These are phyloP conservation scores for Alitta virens DNA, from an alignment of 2,888 invertebrate species.

Conservation along the genomic window DNA sequence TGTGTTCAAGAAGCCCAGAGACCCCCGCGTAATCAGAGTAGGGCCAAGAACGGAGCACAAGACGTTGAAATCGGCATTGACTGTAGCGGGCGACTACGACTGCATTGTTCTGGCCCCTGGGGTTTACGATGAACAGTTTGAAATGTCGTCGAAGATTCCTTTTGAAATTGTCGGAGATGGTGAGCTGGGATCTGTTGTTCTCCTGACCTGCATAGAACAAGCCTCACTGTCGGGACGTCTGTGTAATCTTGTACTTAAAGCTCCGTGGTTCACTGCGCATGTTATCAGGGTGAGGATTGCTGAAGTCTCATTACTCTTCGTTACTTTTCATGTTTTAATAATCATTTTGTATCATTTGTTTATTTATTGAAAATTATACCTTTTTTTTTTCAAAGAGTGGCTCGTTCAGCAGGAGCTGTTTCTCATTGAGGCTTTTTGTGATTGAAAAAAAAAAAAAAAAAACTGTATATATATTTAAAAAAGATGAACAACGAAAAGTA, in stretches of 20 bases:
- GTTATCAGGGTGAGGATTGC: conserved; percentile 42
- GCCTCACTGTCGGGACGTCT: conserved; percentile 40
- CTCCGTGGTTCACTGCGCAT: conserved; percentile 50
- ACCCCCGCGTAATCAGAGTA: conserved; percentile 40
- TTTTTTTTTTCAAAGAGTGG: too few species aligned
- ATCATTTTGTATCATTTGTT: too few species aligned
- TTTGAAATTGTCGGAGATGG: conserved; percentile 48
- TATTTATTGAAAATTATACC: too few species aligned
- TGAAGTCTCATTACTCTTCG: too few species aligned
- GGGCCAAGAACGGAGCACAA: conserved; percentile 39
- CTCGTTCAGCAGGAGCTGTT: too few species aligned
- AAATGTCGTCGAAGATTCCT: conserved; percentile 47
- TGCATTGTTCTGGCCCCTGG: conserved; percentile 44
- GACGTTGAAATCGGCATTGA: conserved; percentile 41
- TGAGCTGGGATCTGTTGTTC: conserved; percentile 42
- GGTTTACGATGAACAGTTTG: conserved; percentile 49
- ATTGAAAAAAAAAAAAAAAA: too few species aligned
- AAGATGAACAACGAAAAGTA: too few species aligned
- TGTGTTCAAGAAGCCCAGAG: conserved; percentile 31
- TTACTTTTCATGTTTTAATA: too few species aligned
- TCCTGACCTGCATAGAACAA: conserved; percentile 48
- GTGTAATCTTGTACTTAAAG: conserved; percentile 46
- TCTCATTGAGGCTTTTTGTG: too few species aligned
- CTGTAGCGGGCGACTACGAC: conserved; percentile 44
- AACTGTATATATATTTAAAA: too few species aligned